Percentiles rank a stretch among this genome's conserved stretches.
phyloP scores from a whole-genome alignment of 2,888 invertebrate genomes.

The Pachymerium ferrugineum region DNA sequence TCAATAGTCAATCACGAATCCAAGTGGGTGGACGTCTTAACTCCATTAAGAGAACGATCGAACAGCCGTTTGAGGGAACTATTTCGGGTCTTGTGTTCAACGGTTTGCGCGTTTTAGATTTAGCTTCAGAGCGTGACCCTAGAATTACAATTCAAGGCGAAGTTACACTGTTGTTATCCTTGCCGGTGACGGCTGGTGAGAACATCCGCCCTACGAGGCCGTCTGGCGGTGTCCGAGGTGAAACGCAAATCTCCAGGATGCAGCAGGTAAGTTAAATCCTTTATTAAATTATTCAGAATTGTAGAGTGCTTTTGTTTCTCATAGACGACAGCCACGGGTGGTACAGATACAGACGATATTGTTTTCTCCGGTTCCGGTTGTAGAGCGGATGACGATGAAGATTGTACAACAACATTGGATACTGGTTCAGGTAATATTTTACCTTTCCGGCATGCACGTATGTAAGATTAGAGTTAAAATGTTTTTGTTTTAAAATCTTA shows the following conservation, averaged over 20 bases:
- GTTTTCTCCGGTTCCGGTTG: slow-evolving; percentile 90
- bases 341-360: slow-evolving; percentile 66
- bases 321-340: slow-evolving; percentile 35
- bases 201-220: slow-evolving; percentile 36
- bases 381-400: slow-evolving; percentile 80
- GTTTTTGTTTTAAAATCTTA: background rate
- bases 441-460: background rate
- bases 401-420: slow-evolving; percentile 76
- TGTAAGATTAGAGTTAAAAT: background rate
- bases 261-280: slow-evolving; percentile 62
- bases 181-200: slow-evolving; percentile 37
- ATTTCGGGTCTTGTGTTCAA: slow-evolving; percentile 85
- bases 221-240: slow-evolving; percentile 34
- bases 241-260: slow-evolving; percentile 66
- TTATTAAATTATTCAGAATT: background rate
- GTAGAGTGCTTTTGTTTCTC: background rate
- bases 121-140: slow-evolving; percentile 71
- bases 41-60: slow-evolving; percentile 61
- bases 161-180: slow-evolving; percentile 55
- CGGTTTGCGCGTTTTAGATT: slow-evolving; percentile 73
- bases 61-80: slow-evolving; percentile 77
- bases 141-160: slow-evolving; percentile 73
- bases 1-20: slow-evolving; percentile 85
- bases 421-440: slow-evolving; percentile 61
- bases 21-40: slow-evolving; percentile 81